Evolutionary conservation across 2,888 invertebrate species (phyloP).

Genomic region (Agrotis segetum): DNA sequence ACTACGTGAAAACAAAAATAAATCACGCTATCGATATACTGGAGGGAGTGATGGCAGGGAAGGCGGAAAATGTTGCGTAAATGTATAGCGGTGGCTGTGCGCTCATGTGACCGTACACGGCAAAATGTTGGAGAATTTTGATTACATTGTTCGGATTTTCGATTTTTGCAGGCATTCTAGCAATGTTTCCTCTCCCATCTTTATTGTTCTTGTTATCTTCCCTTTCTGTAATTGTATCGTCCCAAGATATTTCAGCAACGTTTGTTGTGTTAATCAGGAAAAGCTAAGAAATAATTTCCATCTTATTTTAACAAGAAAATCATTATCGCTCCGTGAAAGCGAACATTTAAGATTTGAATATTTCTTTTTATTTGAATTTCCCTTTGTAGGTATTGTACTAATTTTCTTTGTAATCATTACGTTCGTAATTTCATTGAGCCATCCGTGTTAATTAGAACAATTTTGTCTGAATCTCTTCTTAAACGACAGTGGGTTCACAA

Average conservation of each 20-base stretch:
- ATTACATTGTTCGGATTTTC: constrained; percentile 40
- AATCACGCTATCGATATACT: constrained; percentile 76
- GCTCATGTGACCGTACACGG: constrained; percentile 22
- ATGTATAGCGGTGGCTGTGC: constrained; percentile 48
- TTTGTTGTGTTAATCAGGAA: constrained; percentile 50
- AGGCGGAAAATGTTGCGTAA: constrained; percentile 58
- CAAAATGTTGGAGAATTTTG: constrained; percentile 42
- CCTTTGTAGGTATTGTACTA: constrained; percentile 54
- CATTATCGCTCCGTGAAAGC: constrained; percentile 29
- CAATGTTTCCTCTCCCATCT: constrained; percentile 28
- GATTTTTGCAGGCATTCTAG: constrained; percentile 39
- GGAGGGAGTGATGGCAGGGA: constrained; percentile 60
- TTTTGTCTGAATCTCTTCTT: constrained; percentile 56
- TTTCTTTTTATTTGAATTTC: constrained; percentile 41
- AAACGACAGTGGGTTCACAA: constrained; percentile 52
- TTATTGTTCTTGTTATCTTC: constrained; percentile 37
- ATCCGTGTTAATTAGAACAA: constrained; percentile 60
- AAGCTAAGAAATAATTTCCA: constrained; percentile 29
- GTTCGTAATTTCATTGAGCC: constrained; percentile 55
- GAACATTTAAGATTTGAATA: constrained; percentile 48
- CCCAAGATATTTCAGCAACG: constrained; percentile 25
- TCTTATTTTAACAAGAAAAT: constrained; percentile 40
- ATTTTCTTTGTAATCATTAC: constrained; percentile 61
- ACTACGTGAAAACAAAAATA: constrained; percentile 80
- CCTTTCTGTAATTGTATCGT: constrained; percentile 26